phyloP scores from a whole-genome alignment of 2,888 invertebrate genomes.

The Unio delphinus region DNA sequence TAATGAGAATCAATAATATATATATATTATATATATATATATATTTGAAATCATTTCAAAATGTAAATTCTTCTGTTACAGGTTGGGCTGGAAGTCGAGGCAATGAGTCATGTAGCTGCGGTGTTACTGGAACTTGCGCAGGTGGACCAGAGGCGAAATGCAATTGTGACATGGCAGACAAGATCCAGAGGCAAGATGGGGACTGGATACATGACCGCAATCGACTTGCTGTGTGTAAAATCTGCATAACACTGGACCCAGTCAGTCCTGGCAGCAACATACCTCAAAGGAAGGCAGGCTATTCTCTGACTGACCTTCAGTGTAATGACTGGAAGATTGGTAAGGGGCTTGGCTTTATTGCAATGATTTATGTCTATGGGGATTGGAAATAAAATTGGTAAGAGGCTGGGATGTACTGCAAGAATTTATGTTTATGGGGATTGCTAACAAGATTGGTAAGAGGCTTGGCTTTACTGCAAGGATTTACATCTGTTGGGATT shows the following conservation, averaged over 20 bases:
- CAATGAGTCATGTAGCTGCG: slow-evolving; percentile 51
- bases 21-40: too few species aligned
- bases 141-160: slow-evolving; percentile 41
- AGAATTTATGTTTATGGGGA: too few species aligned
- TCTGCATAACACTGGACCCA: slow-evolving; percentile 36
- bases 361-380: too few species aligned
- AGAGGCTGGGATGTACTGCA: neutral
- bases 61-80: slow-evolving; percentile 1
- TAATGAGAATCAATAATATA: too few species aligned
- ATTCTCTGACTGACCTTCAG: slow-evolving; percentile 21
- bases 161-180: slow-evolving; percentile 51
- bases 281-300: slow-evolving; percentile 2
- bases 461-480: neutral
- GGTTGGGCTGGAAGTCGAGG: slow-evolving; percentile 45
- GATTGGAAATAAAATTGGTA: slow-evolving; percentile 20
- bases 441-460: slow-evolving; percentile 22
- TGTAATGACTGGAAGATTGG: slow-evolving; percentile 31
- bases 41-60: neutral
- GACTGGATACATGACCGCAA: slow-evolving; percentile 26
- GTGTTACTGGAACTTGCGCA: slow-evolving; percentile 46
- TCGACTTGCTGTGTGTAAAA: slow-evolving; percentile 36
- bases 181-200: slow-evolving; percentile 16
- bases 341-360: slow-evolving; percentile 6
- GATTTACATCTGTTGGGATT: too few species aligned
- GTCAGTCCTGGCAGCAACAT: slow-evolving; percentile 1